phyloP scores from a whole-genome alignment of 2,888 invertebrate species.

The Drosophila algonquin region DNA sequence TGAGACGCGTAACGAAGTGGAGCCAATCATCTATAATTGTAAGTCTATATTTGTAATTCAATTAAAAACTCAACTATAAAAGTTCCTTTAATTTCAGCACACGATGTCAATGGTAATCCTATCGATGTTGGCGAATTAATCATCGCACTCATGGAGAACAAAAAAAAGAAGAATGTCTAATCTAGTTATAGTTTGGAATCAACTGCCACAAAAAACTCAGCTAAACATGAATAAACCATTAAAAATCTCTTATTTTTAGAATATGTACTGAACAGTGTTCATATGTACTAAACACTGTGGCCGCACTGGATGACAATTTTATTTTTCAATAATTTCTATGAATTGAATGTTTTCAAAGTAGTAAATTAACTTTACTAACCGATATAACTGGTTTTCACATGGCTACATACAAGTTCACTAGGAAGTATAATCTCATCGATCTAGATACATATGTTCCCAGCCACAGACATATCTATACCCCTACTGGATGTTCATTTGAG shows the following conservation, averaged over 20 bases:
- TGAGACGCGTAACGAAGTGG: conserved; percentile 70
- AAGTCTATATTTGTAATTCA: conserved; percentile 26
- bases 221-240: background rate
- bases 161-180: conserved; percentile 5
- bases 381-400: conserved; percentile 1
- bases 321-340: no score
- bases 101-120: conserved; percentile 53
- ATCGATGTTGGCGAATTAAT: conserved; percentile 74
- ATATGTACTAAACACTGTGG: background rate
- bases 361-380: conserved; percentile 2
- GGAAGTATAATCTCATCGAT: no score
- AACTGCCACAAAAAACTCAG: background rate
- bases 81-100: conserved; percentile 57
- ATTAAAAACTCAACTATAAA: background rate
- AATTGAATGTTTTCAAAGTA: background rate
- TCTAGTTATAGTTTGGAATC: background rate
- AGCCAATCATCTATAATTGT: conserved; percentile 78
- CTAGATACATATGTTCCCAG: no score
- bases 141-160: conserved; percentile 18
- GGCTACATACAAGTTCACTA: background rate
- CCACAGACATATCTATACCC: background rate
- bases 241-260: background rate
- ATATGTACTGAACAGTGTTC: background rate
- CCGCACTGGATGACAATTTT: background rate
- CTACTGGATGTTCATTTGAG: background rate